Percentiles rank a stretch among this genome's conserved stretches.
phyloP scores from a whole-genome alignment of 1,140 invertebrate genomes.

The Elysia chlorotica region DNA sequence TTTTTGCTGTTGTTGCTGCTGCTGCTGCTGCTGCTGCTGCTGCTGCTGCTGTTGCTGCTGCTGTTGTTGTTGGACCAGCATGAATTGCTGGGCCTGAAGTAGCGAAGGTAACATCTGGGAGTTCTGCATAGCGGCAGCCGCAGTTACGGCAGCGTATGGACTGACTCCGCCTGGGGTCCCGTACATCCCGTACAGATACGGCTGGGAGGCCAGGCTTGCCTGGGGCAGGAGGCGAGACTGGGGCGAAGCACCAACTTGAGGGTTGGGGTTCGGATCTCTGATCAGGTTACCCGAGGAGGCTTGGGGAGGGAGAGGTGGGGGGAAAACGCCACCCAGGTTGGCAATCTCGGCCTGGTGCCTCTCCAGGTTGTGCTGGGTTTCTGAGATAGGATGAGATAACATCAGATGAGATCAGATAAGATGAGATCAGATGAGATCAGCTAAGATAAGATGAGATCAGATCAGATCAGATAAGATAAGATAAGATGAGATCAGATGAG shows the following conservation, averaged over 20 bases:
- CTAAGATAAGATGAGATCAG: too few relatives aligned
- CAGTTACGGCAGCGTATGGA: constrained; percentile 1
- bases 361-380: constrained; percentile 39
- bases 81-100: constrained; percentile 5
- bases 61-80: background rate
- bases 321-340: constrained; percentile 22
- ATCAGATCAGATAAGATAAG: too few relatives aligned
- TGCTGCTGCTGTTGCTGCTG: background rate
- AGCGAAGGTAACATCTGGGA: background rate
- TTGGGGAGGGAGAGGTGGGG: constrained; percentile 18
- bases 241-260: too few relatives aligned
- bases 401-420: too few relatives aligned
- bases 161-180: background rate
- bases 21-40: background rate
- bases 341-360: constrained; percentile 29
- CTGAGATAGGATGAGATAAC: too few relatives aligned
- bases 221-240: constrained; percentile 1
- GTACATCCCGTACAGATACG: constrained; percentile 18
- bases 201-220: background rate
- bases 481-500: too few relatives aligned
- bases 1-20: background rate
- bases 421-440: too few relatives aligned
- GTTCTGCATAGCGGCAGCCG: background rate
- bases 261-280: background rate
- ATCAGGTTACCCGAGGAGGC: constrained; percentile 8